Evolutionary conservation across 2,113 vertebrate genomes (phyloP).

Genomic region (Rallus limicola): DNA sequence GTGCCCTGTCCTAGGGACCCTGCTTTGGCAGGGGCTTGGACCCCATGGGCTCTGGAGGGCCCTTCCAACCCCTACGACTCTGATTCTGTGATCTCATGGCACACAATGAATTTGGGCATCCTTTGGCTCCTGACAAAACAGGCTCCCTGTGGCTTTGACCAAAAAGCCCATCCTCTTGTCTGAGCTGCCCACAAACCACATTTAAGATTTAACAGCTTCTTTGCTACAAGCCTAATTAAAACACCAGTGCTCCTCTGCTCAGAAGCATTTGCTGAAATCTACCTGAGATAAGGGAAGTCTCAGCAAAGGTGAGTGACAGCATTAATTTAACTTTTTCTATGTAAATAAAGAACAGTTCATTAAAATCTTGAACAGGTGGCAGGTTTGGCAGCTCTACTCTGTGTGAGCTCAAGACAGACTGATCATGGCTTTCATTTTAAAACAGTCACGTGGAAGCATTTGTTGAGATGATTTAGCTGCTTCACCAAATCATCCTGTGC

Average conservation of each 20-base stretch:
- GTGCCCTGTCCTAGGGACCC: too few relatives aligned
- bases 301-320: conserved; percentile 38
- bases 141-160: not conserved
- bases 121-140: not conserved
- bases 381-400: conserved; percentile 58
- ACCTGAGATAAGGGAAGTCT: not conserved
- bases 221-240: not conserved
- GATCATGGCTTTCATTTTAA: conserved; percentile 69
- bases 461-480: conserved; percentile 66
- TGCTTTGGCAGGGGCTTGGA: too few relatives aligned
- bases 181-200: not conserved
- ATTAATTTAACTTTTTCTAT: conserved; percentile 27
- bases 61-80: too few relatives aligned
- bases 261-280: not conserved
- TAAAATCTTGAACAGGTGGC: conserved; percentile 74
- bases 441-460: conserved; percentile 64
- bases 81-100: not conserved
- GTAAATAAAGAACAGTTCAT: conserved; percentile 57
- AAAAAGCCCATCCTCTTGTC: not conserved
- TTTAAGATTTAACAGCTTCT: not conserved
- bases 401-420: conserved; percentile 59
- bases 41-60: too few relatives aligned
- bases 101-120: not conserved
- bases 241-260: conserved; percentile 4
- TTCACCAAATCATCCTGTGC: conserved; percentile 61